phyloP scores from a whole-genome alignment of 2,797 vertebrate genomes.

The Parotocinclus haroldoi region DNA sequence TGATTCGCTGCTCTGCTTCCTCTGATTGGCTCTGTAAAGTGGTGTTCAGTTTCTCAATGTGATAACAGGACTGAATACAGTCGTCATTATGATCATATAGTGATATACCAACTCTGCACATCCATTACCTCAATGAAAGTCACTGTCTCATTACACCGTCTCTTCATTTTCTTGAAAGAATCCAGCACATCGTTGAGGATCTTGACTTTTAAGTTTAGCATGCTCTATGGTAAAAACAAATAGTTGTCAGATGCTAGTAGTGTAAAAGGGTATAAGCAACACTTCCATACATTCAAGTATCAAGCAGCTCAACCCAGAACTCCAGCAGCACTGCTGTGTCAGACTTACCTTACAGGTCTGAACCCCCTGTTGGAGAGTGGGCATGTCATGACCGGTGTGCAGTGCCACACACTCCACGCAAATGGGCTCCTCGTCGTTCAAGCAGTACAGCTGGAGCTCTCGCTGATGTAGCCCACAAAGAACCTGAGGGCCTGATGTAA shows the following conservation, averaged over 20 bases:
- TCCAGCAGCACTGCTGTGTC: no score
- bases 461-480: slow-evolving; percentile 64
- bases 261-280: no score
- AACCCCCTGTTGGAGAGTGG: slow-evolving; percentile 41
- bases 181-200: slow-evolving; percentile 70
- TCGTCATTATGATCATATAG: neutral
- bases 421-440: slow-evolving; percentile 68
- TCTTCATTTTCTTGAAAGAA: slow-evolving; percentile 54
- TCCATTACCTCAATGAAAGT: slow-evolving; percentile 65
- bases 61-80: no score
- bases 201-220: slow-evolving; percentile 61
- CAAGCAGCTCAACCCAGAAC: no score
- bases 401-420: slow-evolving; percentile 67
- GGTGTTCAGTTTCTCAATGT: neutral
- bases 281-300: no score
- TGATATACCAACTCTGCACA: no score
- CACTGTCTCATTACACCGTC: slow-evolving; percentile 48
- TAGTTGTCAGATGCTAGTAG: no score
- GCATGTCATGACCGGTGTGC: slow-evolving; percentile 61
- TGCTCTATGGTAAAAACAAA: slow-evolving; percentile 48
- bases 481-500: neutral
- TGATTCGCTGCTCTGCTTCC: slow-evolving; percentile 65
- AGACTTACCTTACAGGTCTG: slow-evolving; percentile 63
- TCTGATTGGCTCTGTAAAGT: slow-evolving; percentile 61
- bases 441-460: slow-evolving; percentile 66